Percentiles rank a stretch among this genome's conserved stretches.
Conservation (phyloP, 2,113 vertebrate genomes). For the Sitta europaea region DNA sequence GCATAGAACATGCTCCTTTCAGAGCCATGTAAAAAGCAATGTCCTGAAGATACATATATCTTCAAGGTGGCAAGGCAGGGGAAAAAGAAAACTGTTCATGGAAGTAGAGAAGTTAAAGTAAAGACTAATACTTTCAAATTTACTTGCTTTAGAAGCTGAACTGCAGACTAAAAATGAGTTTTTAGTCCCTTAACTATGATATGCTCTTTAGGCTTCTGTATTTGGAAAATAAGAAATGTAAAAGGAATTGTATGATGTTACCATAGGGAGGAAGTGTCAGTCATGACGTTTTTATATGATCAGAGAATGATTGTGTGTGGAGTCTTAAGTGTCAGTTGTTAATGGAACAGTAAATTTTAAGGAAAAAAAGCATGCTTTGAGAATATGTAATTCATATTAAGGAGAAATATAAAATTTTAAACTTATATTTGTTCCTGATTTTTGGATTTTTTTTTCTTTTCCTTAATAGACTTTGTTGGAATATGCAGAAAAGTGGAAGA, state of each 20-base stretch:
- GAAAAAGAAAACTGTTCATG: neutral
- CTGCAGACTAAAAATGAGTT: neutral
- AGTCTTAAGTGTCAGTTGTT: neutral
- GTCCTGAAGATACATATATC: neutral
- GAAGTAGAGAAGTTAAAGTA: neutral
- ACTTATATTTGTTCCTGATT: neutral
- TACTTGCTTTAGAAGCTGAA: neutral
- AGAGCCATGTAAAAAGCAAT: neutral
- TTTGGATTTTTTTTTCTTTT: neutral
- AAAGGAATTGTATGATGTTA: neutral
- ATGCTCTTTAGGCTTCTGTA: neutral
- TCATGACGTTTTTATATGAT: neutral
- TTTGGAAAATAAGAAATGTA: neutral
- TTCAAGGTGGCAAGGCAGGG: neutral
- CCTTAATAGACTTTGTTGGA: conserved; percentile 85
- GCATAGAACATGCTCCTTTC: neutral
- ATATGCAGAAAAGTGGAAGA: conserved; percentile 88
- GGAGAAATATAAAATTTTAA: neutral
- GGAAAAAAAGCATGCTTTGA: neutral
- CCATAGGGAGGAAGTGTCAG: neutral
- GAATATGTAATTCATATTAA: neutral
- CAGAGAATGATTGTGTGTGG: neutral
- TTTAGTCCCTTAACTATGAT: neutral
- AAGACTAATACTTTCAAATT: neutral
- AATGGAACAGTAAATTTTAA: neutral